Base-by-base conservation (phyloP, 2,113 vertebrate species). In the Myrmophylax atrothorax region DNA sequence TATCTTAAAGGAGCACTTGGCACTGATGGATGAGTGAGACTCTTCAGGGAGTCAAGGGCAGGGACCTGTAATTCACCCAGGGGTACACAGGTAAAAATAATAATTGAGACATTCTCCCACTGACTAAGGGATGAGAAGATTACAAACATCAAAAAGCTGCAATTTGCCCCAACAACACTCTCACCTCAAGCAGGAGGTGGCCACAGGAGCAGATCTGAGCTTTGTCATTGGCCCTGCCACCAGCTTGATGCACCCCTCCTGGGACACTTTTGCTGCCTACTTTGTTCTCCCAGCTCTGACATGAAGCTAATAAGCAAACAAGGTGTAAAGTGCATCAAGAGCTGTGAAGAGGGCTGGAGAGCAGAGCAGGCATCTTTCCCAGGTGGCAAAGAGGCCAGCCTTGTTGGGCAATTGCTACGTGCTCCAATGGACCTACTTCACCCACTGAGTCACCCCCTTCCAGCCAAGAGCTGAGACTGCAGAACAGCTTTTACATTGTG, bases 361-460 rank as follows among this genome's bases (percentile, higher is more conserved):
- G 25, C 47, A 49, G 37, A 63, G 37, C 18, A 79, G 58, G 49
- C 53, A 40, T 10, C 52, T 63, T n/a, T 35, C 22, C 37, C 18
- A 6, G 3, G 10, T 4, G 2, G 31, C 29, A 79, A 49, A 60
- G 20, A 69, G 5, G 60, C 14, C 56, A 68, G 38, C 2, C 0
- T 0, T 52, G 14, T 4, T 62, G 47, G 17, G 5, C 24, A 28
- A 8, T 8, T 6, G 40, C 35, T 35, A 1, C 0, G 0, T 37
- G 67, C 15, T 33, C 24, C 44, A 64, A 19, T 0, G 7, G 35
- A 31, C 8, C 18, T 28, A 1, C 18, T 31, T 23, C 72, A 37
- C 7, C 5, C 50, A 5, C 14, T 0, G 4, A 59, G 42, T 8
- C 31, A 37, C 12, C 16, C 10, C 2, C 31, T 89, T 22, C 46